Percentiles rank a stretch among this genome's conserved stretches.
phyloP scores from a whole-genome alignment of 2,888 invertebrate species.

The Pecten maximus region DNA sequence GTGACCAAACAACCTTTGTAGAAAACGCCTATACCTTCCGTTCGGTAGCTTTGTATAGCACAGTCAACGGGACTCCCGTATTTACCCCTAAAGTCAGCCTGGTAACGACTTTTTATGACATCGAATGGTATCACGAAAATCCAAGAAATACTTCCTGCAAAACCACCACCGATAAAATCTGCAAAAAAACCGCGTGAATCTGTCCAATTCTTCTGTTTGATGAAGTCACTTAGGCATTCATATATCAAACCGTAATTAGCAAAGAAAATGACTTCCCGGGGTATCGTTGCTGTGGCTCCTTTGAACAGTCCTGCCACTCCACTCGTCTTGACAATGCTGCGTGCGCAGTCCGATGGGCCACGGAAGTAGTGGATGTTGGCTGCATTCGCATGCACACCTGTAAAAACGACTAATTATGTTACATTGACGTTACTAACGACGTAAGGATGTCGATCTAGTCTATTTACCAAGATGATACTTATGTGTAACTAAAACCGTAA shows the following conservation, averaged over 20 bases:
- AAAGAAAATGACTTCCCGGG: conserved; percentile 86
- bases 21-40: conserved; percentile 86
- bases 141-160: conserved; percentile 87
- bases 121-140: conserved; percentile 88
- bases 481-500: no score
- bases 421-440: no score
- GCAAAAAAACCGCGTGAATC: conserved; percentile 67
- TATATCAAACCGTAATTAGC: conserved; percentile 87
- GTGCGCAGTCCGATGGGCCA: conserved; percentile 84
- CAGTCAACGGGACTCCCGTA: conserved; percentile 87
- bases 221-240: conserved; percentile 80
- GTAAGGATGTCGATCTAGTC: no score
- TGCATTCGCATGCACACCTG: neutral
- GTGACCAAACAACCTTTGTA: conserved; percentile 87
- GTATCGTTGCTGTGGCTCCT: conserved; percentile 79
- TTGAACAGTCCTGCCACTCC: conserved; percentile 75
- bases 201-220: conserved; percentile 61
- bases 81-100: conserved; percentile 85
- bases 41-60: conserved; percentile 84
- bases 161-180: conserved; percentile 80
- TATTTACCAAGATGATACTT: no score
- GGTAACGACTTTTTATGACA: conserved; percentile 89
- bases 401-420: no score
- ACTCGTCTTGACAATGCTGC: conserved; percentile 84
- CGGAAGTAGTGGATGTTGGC: conserved; percentile 61